phyloP scores from a whole-genome alignment of 2,888 invertebrate species.

The Caenorhabditis imperialis region DNA sequence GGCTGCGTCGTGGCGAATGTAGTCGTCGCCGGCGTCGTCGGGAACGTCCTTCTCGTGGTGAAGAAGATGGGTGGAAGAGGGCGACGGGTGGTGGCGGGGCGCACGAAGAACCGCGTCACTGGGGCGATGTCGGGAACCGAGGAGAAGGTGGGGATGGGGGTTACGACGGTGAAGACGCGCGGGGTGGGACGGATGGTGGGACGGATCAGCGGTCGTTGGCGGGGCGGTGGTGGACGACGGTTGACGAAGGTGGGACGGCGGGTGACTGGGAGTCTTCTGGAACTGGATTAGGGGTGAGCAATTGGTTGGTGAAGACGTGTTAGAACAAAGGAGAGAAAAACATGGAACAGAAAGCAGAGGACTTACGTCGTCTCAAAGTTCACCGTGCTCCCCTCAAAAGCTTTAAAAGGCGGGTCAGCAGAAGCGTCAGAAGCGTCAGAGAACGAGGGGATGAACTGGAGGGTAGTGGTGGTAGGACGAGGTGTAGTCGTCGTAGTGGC shows the following conservation, averaged over 20 bases:
- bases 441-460: constrained; percentile 51
- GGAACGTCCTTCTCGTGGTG: constrained; percentile 38
- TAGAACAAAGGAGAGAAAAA: constrained; percentile 3
- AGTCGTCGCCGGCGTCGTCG: constrained; percentile 27
- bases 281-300: constrained; percentile 28
- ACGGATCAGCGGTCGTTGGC: constrained; percentile 28
- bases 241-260: constrained; percentile 42
- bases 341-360: constrained; percentile 1
- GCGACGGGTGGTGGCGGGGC: constrained; percentile 25
- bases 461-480: constrained; percentile 37
- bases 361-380: constrained; percentile 50
- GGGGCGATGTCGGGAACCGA: constrained; percentile 39
- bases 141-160: constrained; percentile 43
- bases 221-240: constrained; percentile 32
- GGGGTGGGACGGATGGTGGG: constrained; percentile 51
- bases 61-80: constrained; percentile 29
- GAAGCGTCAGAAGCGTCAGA: constrained; percentile 45
- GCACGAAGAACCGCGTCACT: constrained; percentile 50
- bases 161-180: constrained; percentile 40
- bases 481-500: constrained; percentile 35
- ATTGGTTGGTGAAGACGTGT: constrained; percentile 12
- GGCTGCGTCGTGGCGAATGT: constrained; percentile 36
- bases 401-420: constrained; percentile 23
- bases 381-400: constrained; percentile 39
- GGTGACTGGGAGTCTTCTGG: constrained; percentile 39